phyloP scores from a whole-genome alignment of 2,888 invertebrate genomes.

The Hirtodrosophila alboralis region DNA sequence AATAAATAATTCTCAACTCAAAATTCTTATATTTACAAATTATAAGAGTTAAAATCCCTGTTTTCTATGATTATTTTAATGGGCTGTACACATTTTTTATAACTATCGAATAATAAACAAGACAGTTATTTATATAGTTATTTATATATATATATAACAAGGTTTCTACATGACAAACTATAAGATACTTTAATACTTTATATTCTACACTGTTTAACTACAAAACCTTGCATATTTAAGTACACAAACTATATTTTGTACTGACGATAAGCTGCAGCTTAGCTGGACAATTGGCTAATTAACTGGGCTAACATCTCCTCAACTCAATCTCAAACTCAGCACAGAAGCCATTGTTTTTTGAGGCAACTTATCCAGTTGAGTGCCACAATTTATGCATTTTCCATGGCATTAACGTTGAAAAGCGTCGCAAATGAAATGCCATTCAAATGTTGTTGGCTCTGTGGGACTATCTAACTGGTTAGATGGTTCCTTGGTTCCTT shows the following conservation, averaged over 20 bases:
- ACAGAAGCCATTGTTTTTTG: conserved; percentile 55
- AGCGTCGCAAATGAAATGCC: conserved; percentile 72
- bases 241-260: conserved; percentile 26
- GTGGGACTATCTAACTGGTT: conserved; percentile 25
- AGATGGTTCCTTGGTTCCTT: conserved; percentile 10
- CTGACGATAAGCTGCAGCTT: conserved; percentile 62
- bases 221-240: background rate
- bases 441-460: conserved; percentile 55
- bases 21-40: too few relatives aligned
- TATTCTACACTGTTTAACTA: too few relatives aligned
- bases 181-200: too few relatives aligned
- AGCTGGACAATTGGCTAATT: conserved; percentile 55
- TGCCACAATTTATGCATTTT: conserved; percentile 74
- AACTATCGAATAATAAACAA: too few relatives aligned
- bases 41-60: too few relatives aligned
- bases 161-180: too few relatives aligned
- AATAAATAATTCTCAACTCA: too few relatives aligned
- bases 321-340: too few relatives aligned
- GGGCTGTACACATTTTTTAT: too few relatives aligned
- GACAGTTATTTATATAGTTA: too few relatives aligned
- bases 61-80: too few relatives aligned
- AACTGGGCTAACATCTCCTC: conserved; percentile 33
- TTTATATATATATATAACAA: too few relatives aligned
- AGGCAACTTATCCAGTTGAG: conserved; percentile 56
- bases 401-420: conserved; percentile 74